Base-by-base conservation (phyloP, 2,888 invertebrate species). In the Trichogramma evanescens region DNA sequence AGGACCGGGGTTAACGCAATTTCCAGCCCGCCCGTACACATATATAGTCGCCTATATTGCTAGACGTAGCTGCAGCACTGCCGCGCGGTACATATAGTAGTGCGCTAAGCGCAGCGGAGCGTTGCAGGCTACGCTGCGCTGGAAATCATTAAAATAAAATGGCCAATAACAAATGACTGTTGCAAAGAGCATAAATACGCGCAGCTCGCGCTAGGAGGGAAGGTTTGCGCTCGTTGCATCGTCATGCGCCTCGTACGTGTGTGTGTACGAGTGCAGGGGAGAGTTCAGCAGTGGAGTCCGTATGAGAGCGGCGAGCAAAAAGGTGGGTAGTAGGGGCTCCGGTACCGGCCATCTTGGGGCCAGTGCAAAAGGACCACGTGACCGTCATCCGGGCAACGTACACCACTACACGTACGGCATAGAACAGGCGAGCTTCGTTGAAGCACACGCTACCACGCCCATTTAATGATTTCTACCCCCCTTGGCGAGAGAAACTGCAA, bases 131-230 rank as follows among this genome's bases (percentile, higher is more conserved):
- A 76, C 74, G 76, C 76, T 74, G 75, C 74, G 75, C 76, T 76
- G 76, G 72, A 77, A 77, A 77, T 77, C 76, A 77, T 77, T 76
- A 77, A 77, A 77, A 77, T 77, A 77, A 77, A 77, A 77, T 77
- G 77, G 76, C 76, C 74, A 76, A 76, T 77, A 76, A 77, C 76
- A 74, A 77, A 77, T 77, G 77, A 77, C 76, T 77, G 76, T 74
- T 74, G 73, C 70, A 73, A 74, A 74, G 70, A 71, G 70, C 72
- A 71, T 58, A 54, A 52, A 54, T 49, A 46, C 46, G 53, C 56
- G 55, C 50, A 44, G 53, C 49, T 51, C 57, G 26, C 26, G 26
- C 26, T 26, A 26, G 26, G 26, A 26, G 26, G 26, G 26, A 26
- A 26, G 26, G 26, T 26, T 26, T 26, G 26, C 26, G 26, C 26